A percentile compares a stretch with the other conserved stretches of the same genome.
phyloP scores from a whole-genome alignment of 1,140 invertebrate genomes.

The Hypothenemus hampei region DNA sequence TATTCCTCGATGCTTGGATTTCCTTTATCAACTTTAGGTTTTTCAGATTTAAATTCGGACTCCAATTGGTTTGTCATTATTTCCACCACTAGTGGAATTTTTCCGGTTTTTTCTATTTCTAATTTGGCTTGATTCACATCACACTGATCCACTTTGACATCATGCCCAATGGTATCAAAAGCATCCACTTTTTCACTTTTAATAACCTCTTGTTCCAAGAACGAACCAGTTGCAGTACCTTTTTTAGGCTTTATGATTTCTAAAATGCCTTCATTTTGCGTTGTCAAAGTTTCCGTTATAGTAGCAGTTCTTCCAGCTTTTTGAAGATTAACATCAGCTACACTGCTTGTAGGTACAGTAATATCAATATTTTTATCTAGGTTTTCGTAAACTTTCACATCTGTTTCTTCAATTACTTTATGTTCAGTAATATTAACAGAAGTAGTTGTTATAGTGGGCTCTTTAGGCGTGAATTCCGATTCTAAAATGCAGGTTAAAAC shows the following conservation, averaged over 20 bases:
- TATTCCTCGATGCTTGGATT: constrained; percentile 37
- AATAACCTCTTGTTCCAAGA: constrained; percentile 36
- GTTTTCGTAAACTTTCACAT: constrained; percentile 15
- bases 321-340: constrained; percentile 18
- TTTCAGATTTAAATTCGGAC: constrained; percentile 6
- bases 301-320: constrained; percentile 7
- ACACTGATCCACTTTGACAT: background rate
- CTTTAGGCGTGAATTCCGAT: constrained; percentile 1
- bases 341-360: background rate
- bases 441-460: background rate
- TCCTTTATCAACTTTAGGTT: constrained; percentile 19
- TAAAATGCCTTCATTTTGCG: constrained; percentile 11
- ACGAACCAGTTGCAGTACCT: constrained; percentile 23
- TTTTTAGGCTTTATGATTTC: constrained; percentile 6
- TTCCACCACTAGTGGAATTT: constrained; percentile 27
- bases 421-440: constrained; percentile 3
- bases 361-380: constrained; percentile 1
- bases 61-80: constrained; percentile 23
- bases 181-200: constrained; percentile 33
- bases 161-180: constrained; percentile 17
- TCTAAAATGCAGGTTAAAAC: constrained; percentile 21
- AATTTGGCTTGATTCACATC: constrained; percentile 16
- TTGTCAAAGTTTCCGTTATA: constrained; percentile 13
- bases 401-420: constrained; percentile 1
- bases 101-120: constrained; percentile 26